phyloP scores from a whole-genome alignment of 2,113 vertebrate species.

The Sorex fumeus region DNA sequence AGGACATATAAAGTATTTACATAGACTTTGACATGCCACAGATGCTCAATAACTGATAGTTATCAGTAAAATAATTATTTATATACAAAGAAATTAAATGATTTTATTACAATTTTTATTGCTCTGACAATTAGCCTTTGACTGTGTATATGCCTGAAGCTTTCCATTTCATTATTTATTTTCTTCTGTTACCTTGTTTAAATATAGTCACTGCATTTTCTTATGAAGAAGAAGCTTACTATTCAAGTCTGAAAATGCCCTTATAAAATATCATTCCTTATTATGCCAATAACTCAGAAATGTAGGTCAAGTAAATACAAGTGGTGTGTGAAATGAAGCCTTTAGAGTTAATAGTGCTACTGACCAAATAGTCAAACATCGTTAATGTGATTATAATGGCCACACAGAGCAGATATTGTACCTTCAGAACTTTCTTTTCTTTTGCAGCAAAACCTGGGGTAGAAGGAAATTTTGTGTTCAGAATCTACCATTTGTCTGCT shows the following conservation, averaged over 20 bases:
- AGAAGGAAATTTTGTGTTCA: not conserved
- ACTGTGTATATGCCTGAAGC: not conserved
- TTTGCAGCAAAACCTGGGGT: not conserved
- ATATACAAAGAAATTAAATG: not conserved
- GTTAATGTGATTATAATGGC: not conserved
- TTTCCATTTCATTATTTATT: conserved; percentile 40
- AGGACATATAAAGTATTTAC: not conserved
- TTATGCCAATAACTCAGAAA: conserved; percentile 73
- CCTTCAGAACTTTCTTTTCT: not conserved
- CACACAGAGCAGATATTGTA: not conserved
- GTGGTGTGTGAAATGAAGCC: conserved; percentile 65
- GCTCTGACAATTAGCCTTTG: conserved; percentile 3
- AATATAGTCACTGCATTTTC: conserved; percentile 46
- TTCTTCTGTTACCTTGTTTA: conserved; percentile 25
- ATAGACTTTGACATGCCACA: not conserved
- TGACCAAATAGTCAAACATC: conserved; percentile 28
- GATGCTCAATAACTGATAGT: not conserved
- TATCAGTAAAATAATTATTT: conserved; percentile 2
- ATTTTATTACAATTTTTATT: not conserved
- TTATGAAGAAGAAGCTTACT: conserved; percentile 62
- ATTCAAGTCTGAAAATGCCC: conserved; percentile 57
- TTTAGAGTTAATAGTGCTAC: conserved; percentile 52
- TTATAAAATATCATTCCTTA: conserved; percentile 68
- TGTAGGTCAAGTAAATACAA: conserved; percentile 74
- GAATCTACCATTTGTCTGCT: not conserved